phyloP scores from a whole-genome alignment of 1,140 invertebrate genomes.

The Orussus abietinus region DNA sequence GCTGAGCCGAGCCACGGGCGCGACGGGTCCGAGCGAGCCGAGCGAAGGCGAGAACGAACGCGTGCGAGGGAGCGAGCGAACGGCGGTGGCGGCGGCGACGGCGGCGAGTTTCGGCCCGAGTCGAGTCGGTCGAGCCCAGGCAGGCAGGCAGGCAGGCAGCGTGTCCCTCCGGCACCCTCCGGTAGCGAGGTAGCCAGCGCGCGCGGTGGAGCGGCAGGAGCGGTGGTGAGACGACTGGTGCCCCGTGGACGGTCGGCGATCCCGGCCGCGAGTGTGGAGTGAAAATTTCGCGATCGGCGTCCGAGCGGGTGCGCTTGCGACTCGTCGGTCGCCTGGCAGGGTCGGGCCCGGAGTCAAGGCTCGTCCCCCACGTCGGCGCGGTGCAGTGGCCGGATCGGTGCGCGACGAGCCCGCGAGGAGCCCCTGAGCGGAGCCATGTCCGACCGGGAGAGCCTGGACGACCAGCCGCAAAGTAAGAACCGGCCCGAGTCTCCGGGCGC shows the following conservation, averaged over 20 bases:
- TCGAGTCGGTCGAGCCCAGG: conserved; percentile 14
- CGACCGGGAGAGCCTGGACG: conserved; percentile 59
- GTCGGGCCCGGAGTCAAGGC: conserved; percentile 25
- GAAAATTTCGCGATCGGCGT: conserved; percentile 8
- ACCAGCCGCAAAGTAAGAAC: conserved; percentile 57
- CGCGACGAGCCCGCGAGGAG: conserved; percentile 22
- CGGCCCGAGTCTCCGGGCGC: conserved; percentile 4
- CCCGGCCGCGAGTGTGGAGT: conserved; percentile 14
- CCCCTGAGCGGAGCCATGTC: conserved; percentile 50
- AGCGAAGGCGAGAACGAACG: conserved; percentile 9
- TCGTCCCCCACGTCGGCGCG: conserved; percentile 22
- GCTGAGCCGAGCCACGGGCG: conserved; percentile 7
- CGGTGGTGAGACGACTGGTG: conserved; percentile 11
- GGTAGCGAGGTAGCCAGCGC: conserved; percentile 1
- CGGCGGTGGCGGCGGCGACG: conserved; percentile 2
- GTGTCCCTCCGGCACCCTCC: conserved; percentile 18
- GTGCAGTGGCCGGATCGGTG: conserved; percentile 24
- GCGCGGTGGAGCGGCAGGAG: conserved; percentile 16
- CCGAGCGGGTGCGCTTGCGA: conserved; percentile 4
- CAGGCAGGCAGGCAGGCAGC: conserved; percentile 12
- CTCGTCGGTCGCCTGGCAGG: conserved; percentile 32
- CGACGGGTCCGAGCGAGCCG: conserved; percentile 14
- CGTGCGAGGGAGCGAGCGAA: conserved; percentile 17
- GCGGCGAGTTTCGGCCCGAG: conserved; percentile 14
- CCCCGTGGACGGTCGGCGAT: conserved; percentile 23